Conservation (phyloP, 2,797 vertebrate species). For the Crax fasciolata region DNA sequence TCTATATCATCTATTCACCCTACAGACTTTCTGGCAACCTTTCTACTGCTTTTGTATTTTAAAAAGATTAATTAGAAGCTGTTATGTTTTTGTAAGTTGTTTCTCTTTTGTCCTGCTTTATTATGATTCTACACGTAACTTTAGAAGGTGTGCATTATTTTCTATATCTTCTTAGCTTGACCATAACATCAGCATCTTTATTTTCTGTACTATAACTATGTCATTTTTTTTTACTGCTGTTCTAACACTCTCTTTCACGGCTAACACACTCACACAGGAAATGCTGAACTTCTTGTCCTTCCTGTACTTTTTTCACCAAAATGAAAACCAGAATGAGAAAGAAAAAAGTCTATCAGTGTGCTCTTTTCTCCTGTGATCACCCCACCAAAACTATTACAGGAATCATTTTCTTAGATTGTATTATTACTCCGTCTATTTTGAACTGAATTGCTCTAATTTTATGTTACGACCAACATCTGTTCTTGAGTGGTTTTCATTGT, state of each 20-base stretch:
- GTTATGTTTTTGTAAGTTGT: background rate
- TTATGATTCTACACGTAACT: background rate
- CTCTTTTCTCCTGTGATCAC: background rate
- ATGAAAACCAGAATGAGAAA: slow-evolving; percentile 44
- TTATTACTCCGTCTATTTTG: slow-evolving; percentile 1
- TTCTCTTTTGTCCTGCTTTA: background rate
- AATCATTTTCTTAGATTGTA: slow-evolving; percentile 1
- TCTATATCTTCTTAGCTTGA: background rate
- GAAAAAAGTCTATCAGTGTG: background rate
- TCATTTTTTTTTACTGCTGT: background rate
- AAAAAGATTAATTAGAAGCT: background rate
- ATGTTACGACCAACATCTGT: slow-evolving; percentile 30
- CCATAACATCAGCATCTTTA: background rate
- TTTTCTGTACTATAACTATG: background rate
- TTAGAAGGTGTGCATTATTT: background rate
- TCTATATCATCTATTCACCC: background rate
- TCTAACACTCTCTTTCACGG: background rate
- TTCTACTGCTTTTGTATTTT: background rate
- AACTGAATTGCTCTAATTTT: slow-evolving; percentile 34
- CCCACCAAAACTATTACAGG: slow-evolving; percentile 12
- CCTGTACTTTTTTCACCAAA: slow-evolving; percentile 2
- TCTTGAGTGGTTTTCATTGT: slow-evolving; percentile 40
- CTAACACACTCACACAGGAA: background rate
- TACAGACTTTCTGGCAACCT: background rate
- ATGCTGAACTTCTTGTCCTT: background rate